A percentile compares a stretch with the other conserved stretches of the same genome.
Conservation (phyloP, 2,797 vertebrate species). For the Vipera ursinii region DNA sequence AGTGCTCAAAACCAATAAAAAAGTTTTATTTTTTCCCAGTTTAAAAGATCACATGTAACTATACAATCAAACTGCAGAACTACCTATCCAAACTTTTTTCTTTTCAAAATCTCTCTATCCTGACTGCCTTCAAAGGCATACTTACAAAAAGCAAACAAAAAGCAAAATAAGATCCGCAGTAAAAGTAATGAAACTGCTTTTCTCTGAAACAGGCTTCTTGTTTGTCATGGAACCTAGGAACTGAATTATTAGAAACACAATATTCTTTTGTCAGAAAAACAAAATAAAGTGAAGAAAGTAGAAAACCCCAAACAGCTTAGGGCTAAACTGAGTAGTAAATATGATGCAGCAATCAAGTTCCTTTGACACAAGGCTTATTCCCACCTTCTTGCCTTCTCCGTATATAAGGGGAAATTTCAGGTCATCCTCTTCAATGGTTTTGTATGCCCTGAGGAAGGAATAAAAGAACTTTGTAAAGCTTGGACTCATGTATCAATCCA, state of each 20-base stretch:
- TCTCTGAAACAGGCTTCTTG: not conserved
- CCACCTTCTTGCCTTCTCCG: slow-evolving; percentile 98
- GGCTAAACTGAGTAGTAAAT: slow-evolving; percentile 37
- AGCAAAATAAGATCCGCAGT: slow-evolving; percentile 3
- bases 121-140: slow-evolving; percentile 6
- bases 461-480: slow-evolving; percentile 62
- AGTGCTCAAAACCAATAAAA: slow-evolving; percentile 22
- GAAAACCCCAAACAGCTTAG: slow-evolving; percentile 36
- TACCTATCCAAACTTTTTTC: slow-evolving; percentile 10
- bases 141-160: slow-evolving; percentile 7
- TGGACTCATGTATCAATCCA: slow-evolving; percentile 60
- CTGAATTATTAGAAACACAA: slow-evolving; percentile 50
- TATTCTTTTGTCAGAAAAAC: slow-evolving; percentile 55
- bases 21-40: slow-evolving; percentile 17
- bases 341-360: slow-evolving; percentile 29
- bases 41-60: slow-evolving; percentile 14
- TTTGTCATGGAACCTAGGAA: slow-evolving; percentile 21
- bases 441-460: slow-evolving; percentile 88
- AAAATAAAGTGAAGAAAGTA: slow-evolving; percentile 50
- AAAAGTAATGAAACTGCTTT: slow-evolving; percentile 44
- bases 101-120: not conserved
- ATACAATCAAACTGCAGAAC: slow-evolving; percentile 29
- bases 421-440: slow-evolving; percentile 97
- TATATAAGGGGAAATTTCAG: slow-evolving; percentile 98
- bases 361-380: slow-evolving; percentile 43